Base-by-base conservation (phyloP, 2,888 invertebrate genomes). In the Andrena hattorfiana region DNA sequence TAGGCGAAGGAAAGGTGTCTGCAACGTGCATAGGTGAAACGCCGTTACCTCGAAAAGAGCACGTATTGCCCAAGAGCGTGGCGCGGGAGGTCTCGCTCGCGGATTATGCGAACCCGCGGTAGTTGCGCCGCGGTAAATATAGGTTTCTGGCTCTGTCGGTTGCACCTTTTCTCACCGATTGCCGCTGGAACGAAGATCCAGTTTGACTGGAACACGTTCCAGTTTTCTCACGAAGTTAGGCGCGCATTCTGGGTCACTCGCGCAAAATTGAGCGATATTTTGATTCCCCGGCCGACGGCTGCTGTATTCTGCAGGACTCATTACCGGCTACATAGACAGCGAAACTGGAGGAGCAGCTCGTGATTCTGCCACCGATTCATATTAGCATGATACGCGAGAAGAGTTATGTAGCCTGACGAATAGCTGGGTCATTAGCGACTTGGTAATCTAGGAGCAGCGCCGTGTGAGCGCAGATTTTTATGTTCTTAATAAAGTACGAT, bases 171-270 rank as follows among this genome's bases (percentile, higher is more conserved):
- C 84, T 85, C 81, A 30, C 64, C 77, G 80, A 80, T 83, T 77
- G 73, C 76, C 67, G 54, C 16, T 63, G 60, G 54, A 78, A 42
- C 59, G 80, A 73, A 76, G 67, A 86, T 85, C 86, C 79, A 85
- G 85, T 86, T 77, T 69, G 77, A 85, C 77, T 78, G 77, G 79
- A 74, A 69, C 78, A 70, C 76, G 83, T 81, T 86, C 84, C 42
- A 81, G 77, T 87, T 87, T 66, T 75, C 71, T 74, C 69, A 49
- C 64, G 60, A 85, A 81, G 76, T 78, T 78, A 54, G 79, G 59
- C 67, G 60, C 70, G 60, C 67, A 62, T 87, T 87, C 79, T 77
- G 85, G 85, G 87, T 85, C 81, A 71, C 60, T 62, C 60, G 69
- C 42, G 51, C 79, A 30, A 85, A 85, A 81, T 85, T 49, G 51